Base-by-base conservation (phyloP, 2,797 vertebrate genomes). In the Galaxias olidus region DNA sequence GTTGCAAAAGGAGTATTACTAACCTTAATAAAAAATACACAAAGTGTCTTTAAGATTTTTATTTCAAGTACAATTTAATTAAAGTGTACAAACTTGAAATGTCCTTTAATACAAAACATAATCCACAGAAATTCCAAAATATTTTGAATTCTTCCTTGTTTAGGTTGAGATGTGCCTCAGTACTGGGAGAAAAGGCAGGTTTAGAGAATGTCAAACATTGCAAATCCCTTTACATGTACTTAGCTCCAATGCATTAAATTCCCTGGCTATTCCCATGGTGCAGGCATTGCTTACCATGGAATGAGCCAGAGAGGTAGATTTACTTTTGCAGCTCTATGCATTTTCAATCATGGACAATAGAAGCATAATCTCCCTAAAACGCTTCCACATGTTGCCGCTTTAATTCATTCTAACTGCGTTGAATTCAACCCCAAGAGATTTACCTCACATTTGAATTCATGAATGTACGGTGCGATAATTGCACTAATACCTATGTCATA, bases 211-310 rank as follows among this genome's bases (percentile, higher is more conserved):
- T 61, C 59, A 44, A 59, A 58, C 66, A 55, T 57, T 61, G 70
- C 49, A 61, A 71, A 76, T 69, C 69, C 61, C 48, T 64, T 75
- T 45, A 63, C 48, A 69, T 43, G 69, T 43, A 68, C 57, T 66
- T 78, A 41, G 54, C 61, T 57, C 30, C 13, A 56, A 53, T 63
- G 65, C 68, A 72, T 75, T 69, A 65, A 72, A 78, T 77, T 66
- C 67, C 57, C 63, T 57, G 47, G 40, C 65, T 60, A 63, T 68
- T 72, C 72, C 65, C 17, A 51, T 66, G 59, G 64, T 43, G 55
- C 15, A 20, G 48, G 18, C 41, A 67, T 72, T 71, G 63, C 51
- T n/a, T n/a, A n/a, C n/a, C n/a, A 62, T 59, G 42, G 66, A 68
- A 40, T 44, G 46, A 79, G 64, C 66, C 71, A 58, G 76, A 69